Evolutionary conservation across 2,888 invertebrate genomes (phyloP).

Genomic region (Acronicta aceris): DNA sequence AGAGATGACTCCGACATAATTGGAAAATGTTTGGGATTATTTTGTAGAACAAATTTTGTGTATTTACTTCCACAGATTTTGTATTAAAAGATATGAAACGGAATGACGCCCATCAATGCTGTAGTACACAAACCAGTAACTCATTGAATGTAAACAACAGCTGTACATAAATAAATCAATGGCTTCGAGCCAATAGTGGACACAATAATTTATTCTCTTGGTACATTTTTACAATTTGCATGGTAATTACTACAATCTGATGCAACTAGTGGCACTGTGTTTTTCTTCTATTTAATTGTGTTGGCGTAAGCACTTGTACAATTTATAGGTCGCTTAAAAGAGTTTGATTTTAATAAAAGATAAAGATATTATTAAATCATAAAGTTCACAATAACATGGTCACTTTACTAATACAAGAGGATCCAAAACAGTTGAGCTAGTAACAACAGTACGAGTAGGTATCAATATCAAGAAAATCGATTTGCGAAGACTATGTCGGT

Average conservation of each 20-base stretch:
- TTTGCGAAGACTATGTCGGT: no score
- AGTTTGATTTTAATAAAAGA: background rate
- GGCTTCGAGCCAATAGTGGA: background rate
- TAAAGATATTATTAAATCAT: background rate
- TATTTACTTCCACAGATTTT: no score
- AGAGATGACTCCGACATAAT: background rate
- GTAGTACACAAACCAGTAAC: background rate
- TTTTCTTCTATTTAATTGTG: conserved; percentile 11
- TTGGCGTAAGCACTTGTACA: background rate
- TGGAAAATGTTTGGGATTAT: background rate
- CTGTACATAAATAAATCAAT: background rate
- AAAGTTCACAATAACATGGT: no score
- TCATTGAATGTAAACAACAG: background rate
- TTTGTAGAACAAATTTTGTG: background rate
- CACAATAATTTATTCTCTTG: background rate
- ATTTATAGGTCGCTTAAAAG: conserved; percentile 5
- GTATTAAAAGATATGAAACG: no score
- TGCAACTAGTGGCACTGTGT: conserved; percentile 14
- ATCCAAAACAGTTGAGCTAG: no score
- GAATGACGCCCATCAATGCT: background rate
- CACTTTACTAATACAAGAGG: no score
- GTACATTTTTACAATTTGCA: conserved; percentile 18
- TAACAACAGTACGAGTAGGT: no score
- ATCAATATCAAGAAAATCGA: no score
- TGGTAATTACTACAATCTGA: conserved; percentile 25